Base-by-base conservation (phyloP, 2,113 vertebrate genomes). In the Dasyurus viverrinus region DNA sequence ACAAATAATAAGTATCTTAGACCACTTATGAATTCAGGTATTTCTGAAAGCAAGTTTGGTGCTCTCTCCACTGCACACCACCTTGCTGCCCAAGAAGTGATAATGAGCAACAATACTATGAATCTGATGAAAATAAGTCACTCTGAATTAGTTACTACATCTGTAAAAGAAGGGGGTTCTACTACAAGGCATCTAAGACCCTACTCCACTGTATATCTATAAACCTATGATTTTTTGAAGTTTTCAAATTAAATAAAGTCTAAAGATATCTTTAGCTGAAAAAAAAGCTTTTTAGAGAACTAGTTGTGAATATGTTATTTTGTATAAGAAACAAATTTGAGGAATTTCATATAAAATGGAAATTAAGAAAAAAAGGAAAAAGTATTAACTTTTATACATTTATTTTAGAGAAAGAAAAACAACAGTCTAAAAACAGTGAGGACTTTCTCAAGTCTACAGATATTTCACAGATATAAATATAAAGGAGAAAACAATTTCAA, bases 281-380 rank as follows among this genome's bases (percentile, higher is more conserved):
- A 84, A 89, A 89, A 89, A 89, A 92, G 19, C 0, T 0, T 55
- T 89, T 92, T 27, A 30, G 3, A 92, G 53, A 12, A 48, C 4
- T 68, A 23, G 57, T 89, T 53, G 91, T 54, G 1, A 68, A 5
- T 89, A 91, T 93, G 93, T 95, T 92, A 30, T 50, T 84, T 90
- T 94, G 1, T 53, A 89, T 26, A 0, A 23, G 19, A 54, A 95
- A 95, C 26, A 48, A 90, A 89, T 94, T 93, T 95, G 10, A 54
- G 19, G 52, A 84, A 94, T 1, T 93, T n/a, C 4, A 25, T 26
- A 93, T 90, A 91, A 48, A 94, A 19, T 90, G 23, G 14, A 16
- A 90, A 25, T 47, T 55, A n/a, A 96, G 3, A 12, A 22, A 92
- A 90, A 52, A 47, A 47, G 9, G 4, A 89, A 95, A 36, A 92